A percentile compares a stretch with the other conserved stretches of the same genome.
Evolutionary conservation across 1,140 invertebrate genomes (phyloP).

Genomic region (Pogonomyrmex californicus): DNA sequence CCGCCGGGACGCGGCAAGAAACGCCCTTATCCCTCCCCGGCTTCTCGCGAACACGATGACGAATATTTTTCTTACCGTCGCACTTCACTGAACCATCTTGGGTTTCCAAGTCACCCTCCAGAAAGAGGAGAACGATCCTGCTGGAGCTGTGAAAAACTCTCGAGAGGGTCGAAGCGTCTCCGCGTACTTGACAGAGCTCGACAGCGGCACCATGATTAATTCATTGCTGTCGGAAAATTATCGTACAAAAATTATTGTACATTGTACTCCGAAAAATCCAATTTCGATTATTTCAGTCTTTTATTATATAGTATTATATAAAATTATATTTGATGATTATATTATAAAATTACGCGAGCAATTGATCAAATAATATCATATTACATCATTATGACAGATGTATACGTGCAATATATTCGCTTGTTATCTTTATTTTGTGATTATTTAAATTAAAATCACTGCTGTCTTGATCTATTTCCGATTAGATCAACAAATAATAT

Average conservation of each 20-base stretch:
- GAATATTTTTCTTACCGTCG: constrained; percentile 69
- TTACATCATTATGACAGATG: not conserved
- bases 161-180: constrained; percentile 38
- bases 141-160: constrained; percentile 45
- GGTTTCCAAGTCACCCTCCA: constrained; percentile 36
- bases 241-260: constrained; percentile 29
- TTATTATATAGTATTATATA: not conserved
- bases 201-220: constrained; percentile 65
- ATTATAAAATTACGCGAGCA: not conserved
- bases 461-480: too few species aligned
- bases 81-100: constrained; percentile 49
- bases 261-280: constrained; percentile 22
- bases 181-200: constrained; percentile 49
- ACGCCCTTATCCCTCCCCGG: constrained; percentile 25
- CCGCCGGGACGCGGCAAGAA: constrained; percentile 28
- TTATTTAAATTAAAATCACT: not conserved
- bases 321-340: not conserved
- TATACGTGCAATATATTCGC: not conserved
- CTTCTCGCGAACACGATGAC: constrained; percentile 56
- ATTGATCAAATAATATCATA: not conserved
- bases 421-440: not conserved
- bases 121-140: constrained; percentile 33
- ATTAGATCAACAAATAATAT: not conserved
- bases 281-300: not conserved
- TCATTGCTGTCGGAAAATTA: constrained; percentile 49